These are phyloP conservation scores for Synergus japonicus DNA, from an alignment of 2,888 invertebrate species.

Conservation along the genomic window DNA sequence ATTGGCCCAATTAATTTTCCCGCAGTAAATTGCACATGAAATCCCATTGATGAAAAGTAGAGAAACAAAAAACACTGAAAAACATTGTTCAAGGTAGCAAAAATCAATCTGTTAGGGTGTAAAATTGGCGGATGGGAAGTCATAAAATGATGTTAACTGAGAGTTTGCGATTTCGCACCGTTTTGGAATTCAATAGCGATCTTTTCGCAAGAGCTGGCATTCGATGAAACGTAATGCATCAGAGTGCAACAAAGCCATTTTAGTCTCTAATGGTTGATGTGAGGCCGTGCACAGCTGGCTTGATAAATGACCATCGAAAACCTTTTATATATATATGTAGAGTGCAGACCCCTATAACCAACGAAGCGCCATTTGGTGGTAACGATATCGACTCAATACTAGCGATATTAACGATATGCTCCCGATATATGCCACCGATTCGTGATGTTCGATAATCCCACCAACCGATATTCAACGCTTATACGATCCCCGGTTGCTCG, in stretches of 20 bases:
- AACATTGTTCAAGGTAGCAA: background rate
- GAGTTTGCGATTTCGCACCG: background rate
- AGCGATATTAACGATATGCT: slow-evolving; percentile 57
- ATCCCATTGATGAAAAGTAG: background rate
- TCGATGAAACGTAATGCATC: slow-evolving; percentile 30
- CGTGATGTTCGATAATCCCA: slow-evolving; percentile 48
- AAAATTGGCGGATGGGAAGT: slow-evolving; percentile 9
- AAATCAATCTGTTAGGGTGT: background rate
- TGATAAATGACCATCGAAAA: slow-evolving; percentile 65
- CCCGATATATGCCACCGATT: slow-evolving; percentile 46
- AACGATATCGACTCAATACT: slow-evolving; percentile 55
- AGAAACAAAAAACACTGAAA: background rate
- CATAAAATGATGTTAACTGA: background rate
- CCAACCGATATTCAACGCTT: background rate
- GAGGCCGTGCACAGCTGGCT: slow-evolving; percentile 65
- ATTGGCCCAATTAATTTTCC: too few relatives aligned
- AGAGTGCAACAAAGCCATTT: slow-evolving; percentile 38
- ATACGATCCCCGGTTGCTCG: background rate
- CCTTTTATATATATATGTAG: slow-evolving; percentile 52
- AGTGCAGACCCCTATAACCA: slow-evolving; percentile 48
- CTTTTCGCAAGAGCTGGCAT: slow-evolving; percentile 8
- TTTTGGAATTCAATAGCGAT: slow-evolving; percentile 10
- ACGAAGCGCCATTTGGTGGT: slow-evolving; percentile 46
- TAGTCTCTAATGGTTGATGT: slow-evolving; percentile 63
- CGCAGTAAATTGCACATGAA: too few relatives aligned